Conservation (phyloP, 2,888 invertebrate species). For the Blastobasis adustella region DNA sequence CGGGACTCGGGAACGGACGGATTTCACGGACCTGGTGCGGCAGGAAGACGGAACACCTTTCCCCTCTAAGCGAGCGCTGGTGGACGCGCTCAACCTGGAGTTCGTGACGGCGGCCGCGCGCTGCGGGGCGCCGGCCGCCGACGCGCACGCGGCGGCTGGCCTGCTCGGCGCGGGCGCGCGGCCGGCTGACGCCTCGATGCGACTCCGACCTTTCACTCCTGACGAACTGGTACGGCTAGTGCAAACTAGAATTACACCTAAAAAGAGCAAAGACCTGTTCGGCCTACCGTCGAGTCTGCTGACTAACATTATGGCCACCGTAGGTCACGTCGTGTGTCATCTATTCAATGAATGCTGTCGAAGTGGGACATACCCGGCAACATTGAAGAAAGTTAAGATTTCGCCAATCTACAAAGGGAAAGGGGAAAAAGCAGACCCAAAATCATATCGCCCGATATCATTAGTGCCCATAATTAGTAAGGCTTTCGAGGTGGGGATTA, state of each 20-base stretch:
- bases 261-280: too few species aligned
- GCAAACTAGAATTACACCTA: background rate
- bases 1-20: background rate
- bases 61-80: background rate
- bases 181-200: background rate
- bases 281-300: background rate
- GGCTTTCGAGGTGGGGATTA: too few species aligned
- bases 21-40: background rate
- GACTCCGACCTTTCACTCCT: background rate
- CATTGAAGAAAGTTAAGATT: background rate
- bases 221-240: background rate
- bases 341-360: background rate
- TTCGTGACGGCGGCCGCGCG: background rate
- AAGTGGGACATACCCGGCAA: background rate
- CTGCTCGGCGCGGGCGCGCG: background rate
- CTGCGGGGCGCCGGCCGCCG: background rate
- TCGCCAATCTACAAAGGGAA: too few species aligned
- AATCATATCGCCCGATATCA: too few species aligned
- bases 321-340: background rate
- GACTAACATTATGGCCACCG: background rate
- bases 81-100: background rate
- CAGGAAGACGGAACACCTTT: background rate
- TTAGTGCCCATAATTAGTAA: too few species aligned
- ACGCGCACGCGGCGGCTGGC: background rate
- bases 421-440: too few species aligned